Conservation (phyloP, 2,888 invertebrate species). For the Tipula confusa region DNA sequence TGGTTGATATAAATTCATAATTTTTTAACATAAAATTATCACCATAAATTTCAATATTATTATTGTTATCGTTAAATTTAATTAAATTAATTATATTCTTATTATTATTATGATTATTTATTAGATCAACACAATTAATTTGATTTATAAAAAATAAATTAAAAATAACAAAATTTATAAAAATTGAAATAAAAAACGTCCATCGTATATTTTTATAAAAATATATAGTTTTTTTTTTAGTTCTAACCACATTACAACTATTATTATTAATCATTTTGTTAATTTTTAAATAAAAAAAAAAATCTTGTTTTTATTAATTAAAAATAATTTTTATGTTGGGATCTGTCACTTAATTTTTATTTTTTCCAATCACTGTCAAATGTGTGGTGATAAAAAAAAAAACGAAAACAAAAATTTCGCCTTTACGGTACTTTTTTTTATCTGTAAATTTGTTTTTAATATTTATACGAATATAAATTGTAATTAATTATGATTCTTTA, state of each 20-base stretch:
- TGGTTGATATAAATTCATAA: conserved; percentile 12
- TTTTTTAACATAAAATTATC: not conserved
- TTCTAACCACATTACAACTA: not conserved
- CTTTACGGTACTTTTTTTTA: not conserved
- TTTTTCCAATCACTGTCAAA: not conserved
- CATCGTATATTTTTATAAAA: conserved; percentile 20
- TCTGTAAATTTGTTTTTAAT: no score
- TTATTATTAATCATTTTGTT: not conserved
- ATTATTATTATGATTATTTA: not conserved
- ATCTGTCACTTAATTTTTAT: not conserved
- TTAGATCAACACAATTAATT: not conserved
- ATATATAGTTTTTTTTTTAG: conserved; percentile 6
- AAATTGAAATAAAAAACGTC: conserved; percentile 25
- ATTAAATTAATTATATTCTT: not conserved
- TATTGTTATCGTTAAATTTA: not conserved
- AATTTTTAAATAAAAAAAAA: not conserved
- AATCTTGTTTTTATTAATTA: no score
- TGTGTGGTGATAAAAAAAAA: not conserved
- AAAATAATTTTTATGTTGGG: not conserved
- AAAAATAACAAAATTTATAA: conserved; percentile 12
- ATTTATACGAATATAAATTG: not conserved
- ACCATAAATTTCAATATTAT: not conserved
- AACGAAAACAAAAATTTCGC: not conserved
- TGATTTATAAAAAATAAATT: conserved; percentile 12
- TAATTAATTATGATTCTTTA: not conserved